Percentiles rank a stretch among this genome's conserved stretches.
Evolutionary conservation across 2,113 vertebrate species (phyloP).

Genomic region (Sapajus apella): DNA sequence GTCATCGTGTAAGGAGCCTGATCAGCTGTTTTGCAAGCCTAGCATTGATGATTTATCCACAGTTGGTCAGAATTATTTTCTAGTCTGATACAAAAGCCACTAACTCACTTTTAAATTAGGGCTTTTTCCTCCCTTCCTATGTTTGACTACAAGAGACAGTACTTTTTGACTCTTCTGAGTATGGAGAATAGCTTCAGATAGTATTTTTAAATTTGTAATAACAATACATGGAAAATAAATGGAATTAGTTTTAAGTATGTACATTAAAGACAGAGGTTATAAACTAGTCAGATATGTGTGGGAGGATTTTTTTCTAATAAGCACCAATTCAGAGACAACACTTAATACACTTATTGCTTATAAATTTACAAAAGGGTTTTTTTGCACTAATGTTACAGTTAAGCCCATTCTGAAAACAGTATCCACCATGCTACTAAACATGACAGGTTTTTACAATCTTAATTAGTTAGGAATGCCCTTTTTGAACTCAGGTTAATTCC

Average conservation of each 20-base stretch:
- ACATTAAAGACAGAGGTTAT: slow-evolving; percentile 12
- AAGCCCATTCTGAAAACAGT: slow-evolving; percentile 25
- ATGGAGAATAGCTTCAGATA: not conserved
- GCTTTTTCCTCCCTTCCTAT: not conserved
- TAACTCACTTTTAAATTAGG: not conserved
- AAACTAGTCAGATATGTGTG: slow-evolving; percentile 6
- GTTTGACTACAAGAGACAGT: not conserved
- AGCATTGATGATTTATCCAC: not conserved
- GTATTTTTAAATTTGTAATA: slow-evolving; percentile 21
- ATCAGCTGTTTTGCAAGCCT: slow-evolving; percentile 17
- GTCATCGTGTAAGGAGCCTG: not conserved
- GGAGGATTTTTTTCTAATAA: not conserved
- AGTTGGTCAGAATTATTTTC: slow-evolving; percentile 49
- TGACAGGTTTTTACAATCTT: slow-evolving; percentile 40
- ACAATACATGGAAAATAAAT: slow-evolving; percentile 17
- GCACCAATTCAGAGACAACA: slow-evolving; percentile 19
- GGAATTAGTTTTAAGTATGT: not conserved
- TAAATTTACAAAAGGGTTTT: slow-evolving; percentile 35
- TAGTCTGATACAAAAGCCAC: not conserved
- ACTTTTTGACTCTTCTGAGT: not conserved
- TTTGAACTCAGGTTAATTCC: slow-evolving; percentile 49
- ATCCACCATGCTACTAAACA: not conserved
- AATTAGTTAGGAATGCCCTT: slow-evolving; percentile 46
- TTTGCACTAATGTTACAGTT: not conserved
- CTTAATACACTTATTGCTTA: not conserved